Base-by-base conservation (phyloP, 2,888 invertebrate species). In the Hydriomena furcata region DNA sequence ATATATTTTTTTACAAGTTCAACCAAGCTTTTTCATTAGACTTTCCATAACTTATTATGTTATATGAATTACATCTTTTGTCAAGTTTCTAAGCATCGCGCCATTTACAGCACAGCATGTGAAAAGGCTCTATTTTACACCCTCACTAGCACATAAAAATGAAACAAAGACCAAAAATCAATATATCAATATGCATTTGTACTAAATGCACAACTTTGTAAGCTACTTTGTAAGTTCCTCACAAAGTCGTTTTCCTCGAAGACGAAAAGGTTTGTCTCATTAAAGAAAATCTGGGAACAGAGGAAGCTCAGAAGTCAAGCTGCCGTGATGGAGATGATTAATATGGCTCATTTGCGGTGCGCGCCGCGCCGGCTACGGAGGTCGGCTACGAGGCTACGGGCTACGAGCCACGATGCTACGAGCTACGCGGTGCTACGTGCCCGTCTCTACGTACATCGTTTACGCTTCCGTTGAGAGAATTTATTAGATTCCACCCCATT, bases 281-380 rank as follows among this genome's bases (percentile, higher is more conserved):
- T 79, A 81, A 74, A 72, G 72, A 71, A 72, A 84, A 87, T 85
- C 85, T 80, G 78, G 71, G 55, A 73, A 72, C 75, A 76, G 75
- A 79, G 80, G 80, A 84, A 82, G 83, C 80, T 76, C 76, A 81
- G 77, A 82, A 85, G 85, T 86, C 86, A 78, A 76, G 81, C 74
- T 80, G 79, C 78, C 78, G 75, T 86, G 83, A 86, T 84, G 84
- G 71, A 72, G 77, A 88, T 89, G 89, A 89, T 89, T 89, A 88
- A 89, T 89, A 85, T 77, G 75, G 81, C 87, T 89, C 89, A 89
- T 89, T 89, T 89, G 85, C 76, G 86, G 84, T 75, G 73, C 80
- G 79, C 78, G 71, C 32, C 43, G 50, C 43, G 58, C 64, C 67
- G 64, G 66, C 69, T 69, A 68, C 71, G 74, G 32, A 17, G 27